Conservation (phyloP, 2,113 vertebrate species). For the Rana temporaria region DNA sequence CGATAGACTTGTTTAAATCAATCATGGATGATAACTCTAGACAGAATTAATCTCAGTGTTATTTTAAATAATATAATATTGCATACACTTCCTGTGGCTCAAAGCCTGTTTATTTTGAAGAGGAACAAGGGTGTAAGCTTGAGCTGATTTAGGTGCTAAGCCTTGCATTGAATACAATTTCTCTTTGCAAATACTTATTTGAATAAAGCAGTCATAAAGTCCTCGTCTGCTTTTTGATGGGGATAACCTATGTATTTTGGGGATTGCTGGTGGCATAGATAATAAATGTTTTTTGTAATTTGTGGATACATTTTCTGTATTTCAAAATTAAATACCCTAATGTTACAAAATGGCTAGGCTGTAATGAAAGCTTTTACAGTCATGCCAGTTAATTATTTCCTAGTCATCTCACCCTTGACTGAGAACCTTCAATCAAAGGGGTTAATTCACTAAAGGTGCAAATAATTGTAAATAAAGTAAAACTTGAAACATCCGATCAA, state of each 20-base stretch:
- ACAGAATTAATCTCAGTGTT: conserved; percentile 29
- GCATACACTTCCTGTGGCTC: conserved; percentile 29
- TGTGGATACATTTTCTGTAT: no score
- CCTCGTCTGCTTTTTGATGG: not conserved
- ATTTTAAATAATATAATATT: conserved; percentile 29
- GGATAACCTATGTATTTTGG: not conserved
- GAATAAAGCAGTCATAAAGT: not conserved
- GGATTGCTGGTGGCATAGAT: no score
- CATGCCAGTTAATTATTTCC: no score
- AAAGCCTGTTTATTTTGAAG: conserved; percentile 24
- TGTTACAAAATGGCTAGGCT: no score
- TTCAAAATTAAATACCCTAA: no score
- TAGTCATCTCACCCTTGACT: no score
- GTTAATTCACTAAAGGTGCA: no score
- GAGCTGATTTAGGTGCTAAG: conserved; percentile 28
- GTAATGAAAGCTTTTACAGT: no score
- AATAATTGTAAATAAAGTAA: no score
- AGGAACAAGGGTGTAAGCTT: not conserved
- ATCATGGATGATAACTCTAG: conserved; percentile 1
- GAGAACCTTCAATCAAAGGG: no score
- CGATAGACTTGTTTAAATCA: conserved; percentile 8
- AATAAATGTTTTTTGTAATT: no score
- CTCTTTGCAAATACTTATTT: not conserved
- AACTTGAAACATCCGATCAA: no score
- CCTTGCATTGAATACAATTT: conserved; percentile 4